Percentiles rank a stretch among this genome's conserved stretches.
These are phyloP conservation scores for Cassiopea xamachana DNA, from an alignment of 30 jellyfish, hydroid and myxozoan species.

Conservation along the genomic window DNA sequence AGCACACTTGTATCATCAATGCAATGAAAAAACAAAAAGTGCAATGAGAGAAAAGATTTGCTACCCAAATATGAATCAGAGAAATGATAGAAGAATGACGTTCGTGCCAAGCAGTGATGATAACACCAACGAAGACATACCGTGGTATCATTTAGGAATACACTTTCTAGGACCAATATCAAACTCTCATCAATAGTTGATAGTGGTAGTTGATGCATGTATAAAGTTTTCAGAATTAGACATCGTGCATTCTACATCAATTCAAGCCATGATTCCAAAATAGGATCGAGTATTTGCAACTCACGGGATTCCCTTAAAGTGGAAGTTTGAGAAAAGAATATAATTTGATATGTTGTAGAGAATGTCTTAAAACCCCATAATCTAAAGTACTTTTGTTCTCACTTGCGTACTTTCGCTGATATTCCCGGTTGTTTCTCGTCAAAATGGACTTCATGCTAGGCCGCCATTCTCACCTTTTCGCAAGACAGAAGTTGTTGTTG, in stretches of 20 bases:
- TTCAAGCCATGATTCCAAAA: slow-evolving; percentile 51
- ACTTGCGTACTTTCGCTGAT: no score
- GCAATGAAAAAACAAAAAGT: slow-evolving; percentile 60
- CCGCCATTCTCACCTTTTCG: no score
- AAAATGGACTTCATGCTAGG: no score
- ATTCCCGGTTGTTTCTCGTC: no score
- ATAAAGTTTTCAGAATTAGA: slow-evolving; percentile 70
- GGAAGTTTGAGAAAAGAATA: no score
- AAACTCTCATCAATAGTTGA: slow-evolving; percentile 48
- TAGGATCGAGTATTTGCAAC: slow-evolving; percentile 59
- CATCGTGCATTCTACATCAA: slow-evolving; percentile 68
- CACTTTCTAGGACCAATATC: slow-evolving; percentile 80
- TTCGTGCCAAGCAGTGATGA: slow-evolving; percentile 75
- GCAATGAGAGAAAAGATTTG: slow-evolving; percentile 60
- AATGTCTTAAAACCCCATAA: no score
- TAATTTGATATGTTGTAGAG: no score
- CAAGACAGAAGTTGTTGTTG: no score
- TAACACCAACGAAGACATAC: slow-evolving; percentile 45
- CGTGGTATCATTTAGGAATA: slow-evolving; percentile 67
- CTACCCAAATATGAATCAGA: slow-evolving; percentile 52
- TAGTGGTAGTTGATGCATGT: slow-evolving; percentile 56
- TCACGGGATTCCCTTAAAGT: slow-evolving; percentile 58
- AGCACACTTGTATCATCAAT: slow-evolving; percentile 76
- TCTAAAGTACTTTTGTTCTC: no score
- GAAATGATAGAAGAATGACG: slow-evolving; percentile 30